phyloP scores from a whole-genome alignment of 2,797 vertebrate genomes.

The Aphelocoma californica region DNA sequence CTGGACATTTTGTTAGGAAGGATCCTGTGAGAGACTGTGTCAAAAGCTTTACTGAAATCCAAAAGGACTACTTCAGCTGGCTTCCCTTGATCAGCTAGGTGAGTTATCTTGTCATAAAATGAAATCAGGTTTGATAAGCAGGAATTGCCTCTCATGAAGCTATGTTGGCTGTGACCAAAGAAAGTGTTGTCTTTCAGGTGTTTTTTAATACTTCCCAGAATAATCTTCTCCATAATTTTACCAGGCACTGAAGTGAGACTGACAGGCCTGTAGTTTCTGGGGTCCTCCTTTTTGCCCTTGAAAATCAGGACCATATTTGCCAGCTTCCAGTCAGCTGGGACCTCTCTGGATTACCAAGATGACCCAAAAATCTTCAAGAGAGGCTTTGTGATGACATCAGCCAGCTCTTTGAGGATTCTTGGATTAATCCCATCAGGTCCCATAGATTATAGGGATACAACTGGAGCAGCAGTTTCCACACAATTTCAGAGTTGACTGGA shows the following conservation, averaged over 20 bases:
- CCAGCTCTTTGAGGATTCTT: neutral
- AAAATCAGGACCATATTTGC: neutral
- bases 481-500: neutral
- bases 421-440: neutral
- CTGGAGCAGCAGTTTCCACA: neutral
- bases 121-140: neutral
- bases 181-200: neutral
- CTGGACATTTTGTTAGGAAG: neutral
- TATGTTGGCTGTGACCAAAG: neutral
- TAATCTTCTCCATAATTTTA: neutral
- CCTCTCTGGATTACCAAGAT: neutral
- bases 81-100: neutral
- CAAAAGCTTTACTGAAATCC: too few species aligned
- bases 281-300: neutral
- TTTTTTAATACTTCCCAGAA: neutral
- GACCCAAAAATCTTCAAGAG: neutral
- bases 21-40: neutral
- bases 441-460: neutral
- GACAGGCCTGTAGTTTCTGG: neutral
- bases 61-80: neutral
- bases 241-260: neutral
- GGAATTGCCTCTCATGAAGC: neutral
- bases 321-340: neutral
- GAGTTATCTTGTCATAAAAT: neutral
- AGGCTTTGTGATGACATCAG: neutral